These are phyloP conservation scores for Monochamus alternatus DNA, from an alignment of 2,888 invertebrate species.

Conservation along the genomic window DNA sequence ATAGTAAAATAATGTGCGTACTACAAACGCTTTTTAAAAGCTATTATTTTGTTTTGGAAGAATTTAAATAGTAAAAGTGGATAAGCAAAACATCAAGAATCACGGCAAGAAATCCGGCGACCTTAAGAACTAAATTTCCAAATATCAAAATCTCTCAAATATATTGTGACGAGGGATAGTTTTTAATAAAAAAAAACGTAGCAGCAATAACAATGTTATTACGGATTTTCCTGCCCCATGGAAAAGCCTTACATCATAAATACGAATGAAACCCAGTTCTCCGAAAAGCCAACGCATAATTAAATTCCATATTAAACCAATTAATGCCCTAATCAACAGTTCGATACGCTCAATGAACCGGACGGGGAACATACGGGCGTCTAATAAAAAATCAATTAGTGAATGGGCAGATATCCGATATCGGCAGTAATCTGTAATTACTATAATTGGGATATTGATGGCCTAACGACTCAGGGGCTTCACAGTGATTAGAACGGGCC, in stretches of 20 bases:
- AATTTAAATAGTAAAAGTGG: too few relatives aligned
- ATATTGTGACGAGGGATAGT: too few relatives aligned
- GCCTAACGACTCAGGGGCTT: background rate
- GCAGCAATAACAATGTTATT: too few relatives aligned
- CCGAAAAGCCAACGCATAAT: conserved; percentile 2
- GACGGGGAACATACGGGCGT: conserved; percentile 25
- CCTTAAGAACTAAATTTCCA: too few relatives aligned
- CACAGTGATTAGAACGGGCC: background rate
- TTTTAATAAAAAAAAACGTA: too few relatives aligned
- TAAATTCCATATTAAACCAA: conserved; percentile 28
- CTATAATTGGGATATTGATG: conserved; percentile 34
- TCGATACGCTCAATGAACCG: conserved; percentile 18
- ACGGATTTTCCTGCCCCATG: background rate
- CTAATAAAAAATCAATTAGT: conserved; percentile 43
- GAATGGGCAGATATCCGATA: conserved; percentile 37
- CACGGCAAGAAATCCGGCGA: too few relatives aligned
- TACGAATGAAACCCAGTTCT: background rate
- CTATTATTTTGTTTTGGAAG: too few relatives aligned
- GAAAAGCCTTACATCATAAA: background rate
- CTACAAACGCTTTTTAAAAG: too few relatives aligned
- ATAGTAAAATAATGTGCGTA: too few relatives aligned
- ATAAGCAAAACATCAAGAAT: too few relatives aligned
- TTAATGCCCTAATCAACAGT: conserved; percentile 29
- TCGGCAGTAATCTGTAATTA: conserved; percentile 32
- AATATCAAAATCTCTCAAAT: too few relatives aligned